A percentile compares a stretch with the other conserved stretches of the same genome.
phyloP scores from a whole-genome alignment of 2,113 vertebrate species.

The Pungitius pungitius region DNA sequence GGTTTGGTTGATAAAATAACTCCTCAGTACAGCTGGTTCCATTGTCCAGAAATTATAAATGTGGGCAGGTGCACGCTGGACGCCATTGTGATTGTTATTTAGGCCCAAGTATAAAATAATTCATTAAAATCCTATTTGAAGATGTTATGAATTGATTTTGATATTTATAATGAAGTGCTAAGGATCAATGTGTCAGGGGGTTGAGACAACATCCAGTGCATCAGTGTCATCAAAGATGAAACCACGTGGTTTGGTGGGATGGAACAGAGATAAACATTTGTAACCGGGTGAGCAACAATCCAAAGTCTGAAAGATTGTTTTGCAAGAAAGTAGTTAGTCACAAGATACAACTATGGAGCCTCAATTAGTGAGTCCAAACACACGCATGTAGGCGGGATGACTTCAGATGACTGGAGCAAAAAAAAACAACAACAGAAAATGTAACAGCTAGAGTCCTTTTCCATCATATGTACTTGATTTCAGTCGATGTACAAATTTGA shows the following conservation, averaged over 20 bases:
- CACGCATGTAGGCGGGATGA: no score
- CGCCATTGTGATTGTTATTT: no score
- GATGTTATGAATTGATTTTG: not conserved
- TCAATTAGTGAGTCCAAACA: not conserved
- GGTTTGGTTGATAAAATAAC: not conserved
- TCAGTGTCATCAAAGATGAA: conserved; percentile 4
- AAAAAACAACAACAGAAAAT: not conserved
- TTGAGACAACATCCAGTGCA: not conserved
- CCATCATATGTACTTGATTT: not conserved
- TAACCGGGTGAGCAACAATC: conserved; percentile 26
- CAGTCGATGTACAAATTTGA: not conserved
- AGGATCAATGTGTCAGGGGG: conserved; percentile 12
- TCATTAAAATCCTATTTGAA: not conserved
- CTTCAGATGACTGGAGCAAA: not conserved
- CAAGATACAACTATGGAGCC: not conserved
- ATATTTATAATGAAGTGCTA: not conserved
- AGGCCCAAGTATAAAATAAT: no score
- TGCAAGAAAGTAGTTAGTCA: conserved; percentile 8
- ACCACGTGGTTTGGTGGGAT: not conserved
- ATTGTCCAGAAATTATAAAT: no score
- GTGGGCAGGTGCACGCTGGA: no score
- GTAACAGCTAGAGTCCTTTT: not conserved
- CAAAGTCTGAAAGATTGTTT: conserved; percentile 47
- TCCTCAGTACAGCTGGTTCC: not conserved
- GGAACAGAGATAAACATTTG: conserved; percentile 16